Percentiles rank a stretch among this genome's conserved stretches.
Conservation (phyloP, 2,113 vertebrate genomes). For the Semnornis frantzii region DNA sequence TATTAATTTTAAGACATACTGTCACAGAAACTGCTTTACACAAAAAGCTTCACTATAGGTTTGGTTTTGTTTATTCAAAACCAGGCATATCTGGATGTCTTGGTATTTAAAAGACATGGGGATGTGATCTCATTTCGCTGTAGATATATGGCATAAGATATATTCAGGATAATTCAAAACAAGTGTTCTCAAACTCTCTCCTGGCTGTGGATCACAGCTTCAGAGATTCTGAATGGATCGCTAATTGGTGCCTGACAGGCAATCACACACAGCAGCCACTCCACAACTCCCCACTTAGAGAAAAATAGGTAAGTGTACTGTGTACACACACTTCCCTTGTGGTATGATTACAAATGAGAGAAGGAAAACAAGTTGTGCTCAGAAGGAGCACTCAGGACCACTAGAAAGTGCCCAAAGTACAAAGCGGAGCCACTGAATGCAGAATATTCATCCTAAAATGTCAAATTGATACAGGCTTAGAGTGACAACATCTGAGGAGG, state of each 20-base stretch:
- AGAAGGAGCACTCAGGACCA: slow-evolving; percentile 31
- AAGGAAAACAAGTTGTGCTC: slow-evolving; percentile 30
- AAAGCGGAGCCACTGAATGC: background rate
- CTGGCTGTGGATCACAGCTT: slow-evolving; percentile 53
- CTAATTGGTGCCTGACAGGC: slow-evolving; percentile 64
- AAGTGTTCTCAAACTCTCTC: slow-evolving; percentile 52
- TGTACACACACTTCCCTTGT: slow-evolving; percentile 23
- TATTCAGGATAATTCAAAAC: slow-evolving; percentile 42
- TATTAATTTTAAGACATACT: slow-evolving; percentile 42
- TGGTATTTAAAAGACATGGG: background rate
- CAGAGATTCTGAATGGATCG: slow-evolving; percentile 45
- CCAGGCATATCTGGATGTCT: background rate
- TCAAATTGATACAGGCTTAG: background rate
- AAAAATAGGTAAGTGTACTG: slow-evolving; percentile 32
- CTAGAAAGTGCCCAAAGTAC: slow-evolving; percentile 32
- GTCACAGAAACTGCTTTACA: background rate
- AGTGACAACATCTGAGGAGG: background rate
- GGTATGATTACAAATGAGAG: background rate
- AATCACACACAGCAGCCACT: slow-evolving; percentile 47
- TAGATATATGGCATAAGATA: slow-evolving; percentile 11
- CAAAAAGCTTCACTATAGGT: background rate
- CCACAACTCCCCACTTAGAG: slow-evolving; percentile 20
- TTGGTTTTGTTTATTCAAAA: slow-evolving; percentile 30
- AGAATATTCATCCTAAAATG: slow-evolving; percentile 24
- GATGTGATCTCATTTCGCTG: slow-evolving; percentile 28